Percentiles rank a stretch among this genome's conserved stretches.
Evolutionary conservation across 2,888 invertebrate species (phyloP).

Genomic region (Marasmarcha lunaedactyla): DNA sequence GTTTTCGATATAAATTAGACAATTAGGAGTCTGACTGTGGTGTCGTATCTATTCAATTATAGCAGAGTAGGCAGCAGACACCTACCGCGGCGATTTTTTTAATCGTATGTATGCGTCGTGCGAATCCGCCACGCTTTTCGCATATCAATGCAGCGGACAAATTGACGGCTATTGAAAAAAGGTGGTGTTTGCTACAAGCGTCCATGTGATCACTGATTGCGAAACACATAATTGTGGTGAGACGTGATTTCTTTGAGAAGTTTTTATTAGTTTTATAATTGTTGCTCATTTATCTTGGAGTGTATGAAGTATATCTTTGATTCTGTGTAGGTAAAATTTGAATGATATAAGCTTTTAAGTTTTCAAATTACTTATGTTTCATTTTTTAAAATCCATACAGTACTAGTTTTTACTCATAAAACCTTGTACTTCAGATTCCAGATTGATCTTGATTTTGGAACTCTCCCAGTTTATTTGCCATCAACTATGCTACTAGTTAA

Average conservation of each 20-base stretch:
- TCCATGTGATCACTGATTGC: constrained; percentile 30
- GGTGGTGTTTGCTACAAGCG: constrained; percentile 40
- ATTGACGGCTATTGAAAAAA: constrained; percentile 51
- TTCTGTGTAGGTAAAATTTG: too few species aligned
- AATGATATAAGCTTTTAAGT: too few species aligned
- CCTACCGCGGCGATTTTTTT: constrained; percentile 67
- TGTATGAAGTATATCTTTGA: too few species aligned
- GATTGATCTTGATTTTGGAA: too few species aligned
- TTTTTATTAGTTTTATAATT: constrained; percentile 11
- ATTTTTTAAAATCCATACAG: too few species aligned
- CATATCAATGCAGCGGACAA: constrained; percentile 60
- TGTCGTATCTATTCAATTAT: constrained; percentile 65
- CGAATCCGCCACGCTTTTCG: constrained; percentile 55
- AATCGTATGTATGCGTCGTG: constrained; percentile 66
- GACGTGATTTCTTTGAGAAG: constrained; percentile 2
- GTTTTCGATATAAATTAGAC: constrained; percentile 69
- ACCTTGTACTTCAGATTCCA: too few species aligned
- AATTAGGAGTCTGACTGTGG: constrained; percentile 58
- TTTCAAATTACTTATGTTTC: too few species aligned
- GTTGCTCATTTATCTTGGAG: too few species aligned
- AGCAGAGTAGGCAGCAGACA: constrained; percentile 51
- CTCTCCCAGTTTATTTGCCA: too few species aligned
- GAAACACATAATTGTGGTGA: constrained; percentile 23
- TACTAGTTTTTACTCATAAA: too few species aligned
- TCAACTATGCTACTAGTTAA: constrained; percentile 15